Conservation (phyloP, 2,797 vertebrate species). For the Crocodylus rhombifer region DNA sequence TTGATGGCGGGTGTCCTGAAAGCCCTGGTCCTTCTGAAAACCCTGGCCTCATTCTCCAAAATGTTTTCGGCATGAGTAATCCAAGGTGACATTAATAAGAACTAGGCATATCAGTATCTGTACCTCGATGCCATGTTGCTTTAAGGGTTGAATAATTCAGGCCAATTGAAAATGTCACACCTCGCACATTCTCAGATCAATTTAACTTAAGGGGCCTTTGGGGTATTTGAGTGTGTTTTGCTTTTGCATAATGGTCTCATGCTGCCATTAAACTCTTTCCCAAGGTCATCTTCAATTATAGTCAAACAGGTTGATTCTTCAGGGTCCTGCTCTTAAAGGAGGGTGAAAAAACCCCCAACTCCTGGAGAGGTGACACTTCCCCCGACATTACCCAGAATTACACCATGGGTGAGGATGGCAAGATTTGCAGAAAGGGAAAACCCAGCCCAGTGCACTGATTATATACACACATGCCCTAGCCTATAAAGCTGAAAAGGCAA, state of each 20-base stretch:
- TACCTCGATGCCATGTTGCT: not conserved
- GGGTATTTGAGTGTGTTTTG: not conserved
- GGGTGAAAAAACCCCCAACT: too few relatives aligned
- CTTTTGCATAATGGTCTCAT: not conserved
- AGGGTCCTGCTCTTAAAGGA: too few relatives aligned
- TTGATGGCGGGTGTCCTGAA: not conserved
- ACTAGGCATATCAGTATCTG: not conserved
- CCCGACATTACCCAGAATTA: too few relatives aligned
- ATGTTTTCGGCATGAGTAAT: not conserved
- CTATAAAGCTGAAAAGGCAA: accelerated
- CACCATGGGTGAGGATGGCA: not conserved
- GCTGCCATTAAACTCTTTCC: not conserved
- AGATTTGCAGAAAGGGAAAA: not conserved
- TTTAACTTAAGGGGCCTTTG: not conserved
- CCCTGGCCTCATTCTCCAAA: not conserved
- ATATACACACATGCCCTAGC: accelerated
- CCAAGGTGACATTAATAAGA: not conserved
- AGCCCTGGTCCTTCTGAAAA: not conserved
- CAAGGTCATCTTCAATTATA: not conserved
- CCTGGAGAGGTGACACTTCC: too few relatives aligned
- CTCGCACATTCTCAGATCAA: not conserved
- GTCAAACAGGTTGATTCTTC: not conserved
- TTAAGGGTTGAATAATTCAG: not conserved
- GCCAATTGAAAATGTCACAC: not conserved
- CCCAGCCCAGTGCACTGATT: accelerated